A percentile compares a stretch with the other conserved stretches of the same genome.
Conservation (phyloP, 1,140 invertebrate genomes). For the Chrysomallon squamiferum region DNA sequence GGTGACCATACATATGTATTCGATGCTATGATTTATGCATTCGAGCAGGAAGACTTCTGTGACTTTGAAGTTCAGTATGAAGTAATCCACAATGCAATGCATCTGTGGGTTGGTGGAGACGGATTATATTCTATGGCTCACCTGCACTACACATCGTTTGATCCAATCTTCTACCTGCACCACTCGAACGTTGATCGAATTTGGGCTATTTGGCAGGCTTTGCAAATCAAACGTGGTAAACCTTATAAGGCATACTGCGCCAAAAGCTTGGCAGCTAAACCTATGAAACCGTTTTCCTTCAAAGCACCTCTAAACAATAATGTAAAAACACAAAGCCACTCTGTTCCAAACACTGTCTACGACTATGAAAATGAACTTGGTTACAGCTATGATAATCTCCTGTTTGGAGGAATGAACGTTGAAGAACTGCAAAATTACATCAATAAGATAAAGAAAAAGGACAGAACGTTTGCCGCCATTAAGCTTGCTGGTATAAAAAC, state of each 20-base stretch:
- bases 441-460: background rate
- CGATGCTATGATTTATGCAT: slow-evolving; percentile 21
- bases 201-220: slow-evolving; percentile 38
- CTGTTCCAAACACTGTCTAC: slow-evolving; percentile 22
- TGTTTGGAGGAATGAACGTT: slow-evolving; percentile 22
- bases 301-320: slow-evolving; percentile 23
- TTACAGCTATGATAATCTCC: slow-evolving; percentile 29
- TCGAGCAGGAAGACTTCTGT: slow-evolving; percentile 26
- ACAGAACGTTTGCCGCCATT: slow-evolving; percentile 25
- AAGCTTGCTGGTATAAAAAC: slow-evolving; percentile 18
- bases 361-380: slow-evolving; percentile 19
- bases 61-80: slow-evolving; percentile 34
- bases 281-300: slow-evolving; percentile 24
- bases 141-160: slow-evolving; percentile 26
- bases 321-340: slow-evolving; percentile 23
- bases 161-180: slow-evolving; percentile 26
- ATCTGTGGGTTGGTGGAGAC: slow-evolving; percentile 24
- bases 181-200: slow-evolving; percentile 32
- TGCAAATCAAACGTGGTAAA: slow-evolving; percentile 25
- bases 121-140: slow-evolving; percentile 29
- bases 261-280: slow-evolving; percentile 10
- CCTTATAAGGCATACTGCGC: slow-evolving; percentile 35
- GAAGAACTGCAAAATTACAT: slow-evolving; percentile 13
- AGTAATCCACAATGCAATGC: slow-evolving; percentile 30
- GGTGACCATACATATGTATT: slow-evolving; percentile 21